These are phyloP conservation scores for Ascidia mentula DNA, from an alignment of 23 tunicate genomes.

Conservation along the genomic window DNA sequence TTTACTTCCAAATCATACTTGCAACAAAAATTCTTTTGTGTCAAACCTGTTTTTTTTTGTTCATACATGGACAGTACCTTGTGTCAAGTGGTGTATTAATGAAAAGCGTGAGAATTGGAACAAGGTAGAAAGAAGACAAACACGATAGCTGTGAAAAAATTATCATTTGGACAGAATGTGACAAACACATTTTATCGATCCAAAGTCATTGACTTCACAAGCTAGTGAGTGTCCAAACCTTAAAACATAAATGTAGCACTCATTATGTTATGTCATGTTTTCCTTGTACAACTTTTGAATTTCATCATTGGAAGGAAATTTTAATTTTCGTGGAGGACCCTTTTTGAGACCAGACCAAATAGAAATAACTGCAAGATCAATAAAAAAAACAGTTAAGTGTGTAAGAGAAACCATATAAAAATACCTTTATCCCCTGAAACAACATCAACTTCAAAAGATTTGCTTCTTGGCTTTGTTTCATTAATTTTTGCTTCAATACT, in stretches of 20 bases:
- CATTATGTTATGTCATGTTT: neutral
- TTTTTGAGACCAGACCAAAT: slow-evolving; percentile 19
- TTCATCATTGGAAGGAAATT: slow-evolving; percentile 19
- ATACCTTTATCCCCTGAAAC: neutral
- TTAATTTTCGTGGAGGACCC: slow-evolving; percentile 22
- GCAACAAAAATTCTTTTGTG: no score
- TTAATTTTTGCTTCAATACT: neutral
- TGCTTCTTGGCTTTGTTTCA: slow-evolving; percentile 18
- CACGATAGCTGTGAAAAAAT: neutral
- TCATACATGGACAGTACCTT: no score
- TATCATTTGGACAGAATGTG: neutral
- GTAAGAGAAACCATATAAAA: no score
- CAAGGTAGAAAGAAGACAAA: no score
- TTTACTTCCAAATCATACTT: no score
- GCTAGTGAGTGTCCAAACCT: neutral
- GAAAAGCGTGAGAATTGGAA: no score
- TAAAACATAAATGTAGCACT: neutral
- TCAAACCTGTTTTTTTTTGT: no score
- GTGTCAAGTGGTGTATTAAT: no score
- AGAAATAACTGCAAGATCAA: neutral
- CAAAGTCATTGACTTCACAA: neutral
- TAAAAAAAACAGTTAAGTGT: neutral
- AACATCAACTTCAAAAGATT: slow-evolving; percentile 12
- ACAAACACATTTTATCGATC: neutral
- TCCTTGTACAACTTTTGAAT: neutral